Evolutionary conservation across 2,797 vertebrate genomes (phyloP).

Genomic region (Parotocinclus haroldoi): DNA sequence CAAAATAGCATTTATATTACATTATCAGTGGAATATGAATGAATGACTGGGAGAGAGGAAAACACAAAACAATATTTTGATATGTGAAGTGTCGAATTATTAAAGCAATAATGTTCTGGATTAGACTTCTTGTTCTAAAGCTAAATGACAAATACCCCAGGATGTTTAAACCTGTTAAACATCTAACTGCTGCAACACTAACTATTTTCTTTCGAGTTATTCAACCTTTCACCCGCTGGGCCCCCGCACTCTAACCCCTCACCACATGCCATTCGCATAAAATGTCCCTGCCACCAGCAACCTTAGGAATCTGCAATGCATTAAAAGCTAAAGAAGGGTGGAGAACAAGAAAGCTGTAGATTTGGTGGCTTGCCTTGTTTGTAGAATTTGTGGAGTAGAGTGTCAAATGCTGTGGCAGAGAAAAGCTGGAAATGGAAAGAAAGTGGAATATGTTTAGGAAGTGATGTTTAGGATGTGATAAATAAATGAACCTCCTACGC

Average conservation of each 20-base stretch:
- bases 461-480: conserved; percentile 33
- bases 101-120: background rate
- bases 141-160: conserved; percentile 35
- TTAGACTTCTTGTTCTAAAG: conserved; percentile 9
- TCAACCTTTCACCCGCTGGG: conserved; percentile 83
- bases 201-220: conserved; percentile 81
- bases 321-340: conserved; percentile 59
- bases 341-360: conserved; percentile 65
- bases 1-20: too few relatives aligned
- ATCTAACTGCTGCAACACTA: conserved; percentile 69
- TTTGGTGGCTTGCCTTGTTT: conserved; percentile 63
- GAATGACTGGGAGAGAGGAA: too few relatives aligned
- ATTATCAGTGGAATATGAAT: too few relatives aligned
- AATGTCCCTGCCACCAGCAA: conserved; percentile 69
- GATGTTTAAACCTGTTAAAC: conserved; percentile 65
- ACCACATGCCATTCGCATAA: conserved; percentile 79
- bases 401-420: conserved; percentile 64
- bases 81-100: too few relatives aligned
- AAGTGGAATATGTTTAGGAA: conserved; percentile 40
- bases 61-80: too few relatives aligned
- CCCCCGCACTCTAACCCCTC: conserved; percentile 75
- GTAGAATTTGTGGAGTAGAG: conserved; percentile 73
- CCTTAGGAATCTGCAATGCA: conserved; percentile 80
- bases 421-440: conserved; percentile 52
- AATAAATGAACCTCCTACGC: conserved; percentile 21